These are phyloP conservation scores for Drosophila suzukii DNA, from an alignment of 1,140 invertebrate genomes.

Conservation along the genomic window DNA sequence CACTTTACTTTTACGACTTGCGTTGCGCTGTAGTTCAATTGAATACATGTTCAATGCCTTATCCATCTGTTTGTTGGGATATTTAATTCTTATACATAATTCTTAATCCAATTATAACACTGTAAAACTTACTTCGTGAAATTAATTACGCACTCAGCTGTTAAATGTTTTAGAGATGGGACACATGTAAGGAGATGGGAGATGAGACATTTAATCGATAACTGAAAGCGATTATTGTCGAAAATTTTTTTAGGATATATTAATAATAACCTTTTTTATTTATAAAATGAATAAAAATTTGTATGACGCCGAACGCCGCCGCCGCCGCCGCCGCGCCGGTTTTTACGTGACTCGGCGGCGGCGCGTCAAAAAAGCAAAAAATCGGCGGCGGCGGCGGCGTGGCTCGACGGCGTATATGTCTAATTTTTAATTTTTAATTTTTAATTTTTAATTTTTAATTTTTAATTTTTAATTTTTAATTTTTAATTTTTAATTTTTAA, in stretches of 20 bases:
- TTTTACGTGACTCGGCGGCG: constrained; percentile 4
- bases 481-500: no score
- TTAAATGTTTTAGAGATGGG: not conserved
- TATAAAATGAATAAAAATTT: not conserved
- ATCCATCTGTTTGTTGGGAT: no score
- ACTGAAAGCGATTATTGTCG: not conserved
- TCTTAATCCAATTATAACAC: no score
- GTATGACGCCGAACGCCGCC: not conserved
- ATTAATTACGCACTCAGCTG: not conserved
- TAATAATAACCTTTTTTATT: no score
- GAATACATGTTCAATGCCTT: no score
- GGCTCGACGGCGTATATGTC: constrained; percentile 2
- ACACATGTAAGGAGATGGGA: constrained; percentile 2
- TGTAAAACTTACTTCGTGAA: not conserved
- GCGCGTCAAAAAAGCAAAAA: constrained; percentile 4
- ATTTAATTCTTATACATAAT: no score
- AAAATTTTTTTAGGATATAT: no score
- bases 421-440: no score
- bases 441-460: no score
- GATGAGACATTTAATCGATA: not conserved
- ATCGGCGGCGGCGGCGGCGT: constrained; percentile 4
- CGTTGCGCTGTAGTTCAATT: no score
- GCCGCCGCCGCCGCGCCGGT: constrained; percentile 1
- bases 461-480: no score
- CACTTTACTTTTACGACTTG: constrained; percentile 3